Base-by-base conservation (phyloP, 2,888 invertebrate species). In the Carpatolechia fugitivella region DNA sequence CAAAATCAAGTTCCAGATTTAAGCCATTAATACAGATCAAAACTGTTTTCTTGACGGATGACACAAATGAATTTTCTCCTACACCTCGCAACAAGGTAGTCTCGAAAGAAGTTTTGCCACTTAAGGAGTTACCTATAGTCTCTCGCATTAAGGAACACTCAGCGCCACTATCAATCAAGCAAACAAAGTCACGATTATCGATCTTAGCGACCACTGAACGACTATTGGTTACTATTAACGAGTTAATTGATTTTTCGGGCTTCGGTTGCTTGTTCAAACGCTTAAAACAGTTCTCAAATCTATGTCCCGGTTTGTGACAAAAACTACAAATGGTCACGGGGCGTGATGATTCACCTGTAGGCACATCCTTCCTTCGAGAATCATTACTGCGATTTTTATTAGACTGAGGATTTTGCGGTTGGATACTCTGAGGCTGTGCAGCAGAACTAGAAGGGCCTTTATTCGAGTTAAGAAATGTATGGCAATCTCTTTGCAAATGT, bases 121-220 rank as follows among this genome's bases (percentile, higher is more conserved):
- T 49, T n/a, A 54, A 24, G 0, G 54, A 54, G 30, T 57, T 51
- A 1, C 47, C 56, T 24, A 57, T 30, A 46, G 29, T 51, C 13
- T 56, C 52, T 31, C 52, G 52, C 38, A 56, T 52, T 6, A 56
- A 13, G 3, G 52, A 56, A 40, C 52, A 56, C 14, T 56, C 56
- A 11, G 54, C 57, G 3, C 57, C 57, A 29, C 54, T 57, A 13
- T 57, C 54, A 16, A 49, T 11, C 4, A 49, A 13, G 18, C 35
- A 49, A 6, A 33, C 13, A 35, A 35, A 49, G 18, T 49, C 35
- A 4, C 49, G 35, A 11, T 49, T 33, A 18, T 49, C 49, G 6
- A 49, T 49, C 18, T 49, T 35, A 16, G 35, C 35, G 0, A 31
- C 5, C 6, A 7, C 5, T 7, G 30, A 31, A 11, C 16, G 20